Conservation (phyloP, 2,888 invertebrate genomes). For the Machimus atricapillus region DNA sequence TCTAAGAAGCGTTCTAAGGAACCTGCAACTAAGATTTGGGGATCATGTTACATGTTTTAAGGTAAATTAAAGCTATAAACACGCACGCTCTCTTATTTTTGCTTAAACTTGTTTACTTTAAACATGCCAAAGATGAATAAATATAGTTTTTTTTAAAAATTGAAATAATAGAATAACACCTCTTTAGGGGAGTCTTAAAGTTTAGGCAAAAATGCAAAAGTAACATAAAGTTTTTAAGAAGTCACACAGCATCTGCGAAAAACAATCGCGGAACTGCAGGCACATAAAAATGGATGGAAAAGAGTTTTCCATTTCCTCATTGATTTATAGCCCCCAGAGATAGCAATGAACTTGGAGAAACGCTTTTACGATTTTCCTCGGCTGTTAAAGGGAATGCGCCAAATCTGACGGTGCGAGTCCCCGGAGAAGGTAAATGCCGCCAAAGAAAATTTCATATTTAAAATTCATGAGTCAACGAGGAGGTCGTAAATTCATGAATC, state of each 20-base stretch:
- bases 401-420: not conserved
- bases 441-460: not conserved
- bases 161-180: not conserved
- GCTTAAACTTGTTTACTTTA: no score
- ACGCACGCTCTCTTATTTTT: no score
- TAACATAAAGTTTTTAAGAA: not conserved
- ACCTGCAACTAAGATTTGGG: no score
- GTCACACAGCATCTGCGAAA: not conserved
- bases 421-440: not conserved
- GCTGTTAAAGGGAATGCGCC: not conserved
- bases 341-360: constrained; percentile 4
- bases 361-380: not conserved
- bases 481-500: not conserved
- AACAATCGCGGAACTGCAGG: not conserved
- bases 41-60: no score
- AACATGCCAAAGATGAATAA: not conserved
- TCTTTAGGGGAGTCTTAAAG: not conserved
- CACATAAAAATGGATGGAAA: constrained; percentile 22
- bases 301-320: not conserved
- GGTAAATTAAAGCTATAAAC: no score
- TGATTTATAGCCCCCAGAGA: constrained; percentile 14
- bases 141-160: not conserved
- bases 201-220: not conserved
- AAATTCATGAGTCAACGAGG: constrained; percentile 22
- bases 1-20: no score